These are phyloP conservation scores for Cavia porcellus DNA, from an alignment of 2,113 vertebrate genomes.

Conservation along the genomic window DNA sequence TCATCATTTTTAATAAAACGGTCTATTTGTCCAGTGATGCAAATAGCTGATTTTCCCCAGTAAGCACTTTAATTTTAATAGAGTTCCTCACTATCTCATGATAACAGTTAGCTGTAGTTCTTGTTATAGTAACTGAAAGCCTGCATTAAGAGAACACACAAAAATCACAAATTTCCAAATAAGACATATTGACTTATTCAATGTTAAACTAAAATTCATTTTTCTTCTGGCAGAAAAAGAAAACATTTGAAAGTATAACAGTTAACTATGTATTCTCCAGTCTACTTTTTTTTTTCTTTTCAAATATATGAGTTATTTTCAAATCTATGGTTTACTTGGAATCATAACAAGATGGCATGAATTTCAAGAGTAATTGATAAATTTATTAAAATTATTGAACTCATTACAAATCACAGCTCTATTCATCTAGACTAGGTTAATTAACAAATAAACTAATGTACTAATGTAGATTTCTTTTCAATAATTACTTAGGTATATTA, in stretches of 20 bases:
- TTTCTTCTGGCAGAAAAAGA: neutral
- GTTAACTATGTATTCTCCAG: neutral
- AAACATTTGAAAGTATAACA: neutral
- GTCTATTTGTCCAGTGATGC: neutral
- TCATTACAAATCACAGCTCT: neutral
- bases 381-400: neutral
- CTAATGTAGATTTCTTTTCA: neutral
- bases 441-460: neutral
- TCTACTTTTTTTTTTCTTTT: neutral
- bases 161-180: neutral
- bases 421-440: neutral
- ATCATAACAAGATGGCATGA: neutral
- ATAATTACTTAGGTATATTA: neutral
- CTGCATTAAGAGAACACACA: too few species aligned
- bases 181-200: neutral
- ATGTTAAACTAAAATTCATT: neutral
- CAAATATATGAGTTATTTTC: neutral
- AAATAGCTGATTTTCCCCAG: neutral
- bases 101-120: neutral
- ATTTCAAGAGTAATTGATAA: neutral
- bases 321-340: neutral
- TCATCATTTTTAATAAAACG: conserved; percentile 50
- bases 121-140: neutral
- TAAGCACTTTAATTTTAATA: neutral
- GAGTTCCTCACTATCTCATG: neutral